Percentiles rank a stretch among this genome's conserved stretches.
These are phyloP conservation scores for Adelosebastes latens DNA, from an alignment of 2,797 vertebrate genomes.

Conservation along the genomic window DNA sequence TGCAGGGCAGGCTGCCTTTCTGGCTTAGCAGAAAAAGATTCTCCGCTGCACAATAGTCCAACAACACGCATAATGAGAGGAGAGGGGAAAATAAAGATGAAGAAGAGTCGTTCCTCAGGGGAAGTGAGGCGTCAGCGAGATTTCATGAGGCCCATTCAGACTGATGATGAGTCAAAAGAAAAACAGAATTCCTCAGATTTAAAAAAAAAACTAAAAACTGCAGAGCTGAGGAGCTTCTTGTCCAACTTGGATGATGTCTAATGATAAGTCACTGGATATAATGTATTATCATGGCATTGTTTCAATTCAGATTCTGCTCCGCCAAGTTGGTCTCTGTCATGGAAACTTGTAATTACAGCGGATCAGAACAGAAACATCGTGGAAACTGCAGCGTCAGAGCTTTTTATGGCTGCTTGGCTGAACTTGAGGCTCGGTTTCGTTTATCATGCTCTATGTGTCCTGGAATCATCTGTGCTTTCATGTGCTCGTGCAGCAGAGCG, in stretches of 20 bases:
- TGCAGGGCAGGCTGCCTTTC: background rate
- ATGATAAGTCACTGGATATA: constrained; percentile 3
- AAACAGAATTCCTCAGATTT: constrained; percentile 16
- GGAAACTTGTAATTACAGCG: constrained; percentile 44
- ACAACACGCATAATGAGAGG: background rate
- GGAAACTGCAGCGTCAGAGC: constrained; percentile 40
- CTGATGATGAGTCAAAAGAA: constrained; percentile 22
- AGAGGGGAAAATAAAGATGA: constrained; percentile 35
- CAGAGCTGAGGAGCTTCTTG: background rate
- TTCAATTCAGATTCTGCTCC: background rate
- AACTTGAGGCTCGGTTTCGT: constrained; percentile 7
- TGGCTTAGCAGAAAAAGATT: background rate
- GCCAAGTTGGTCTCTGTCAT: constrained; percentile 28
- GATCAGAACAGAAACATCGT: constrained; percentile 17
- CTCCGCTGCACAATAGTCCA: constrained; percentile 6
- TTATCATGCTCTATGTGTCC: constrained; percentile 3
- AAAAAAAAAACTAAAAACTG: background rate
- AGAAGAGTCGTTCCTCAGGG: constrained; percentile 29
- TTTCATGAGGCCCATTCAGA: constrained; percentile 11
- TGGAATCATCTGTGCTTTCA: constrained; percentile 17
- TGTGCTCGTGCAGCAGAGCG: constrained; percentile 22
- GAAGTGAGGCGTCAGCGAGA: constrained; percentile 28
- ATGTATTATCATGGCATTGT: background rate
- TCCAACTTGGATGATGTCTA: constrained; percentile 10
- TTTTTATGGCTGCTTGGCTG: constrained; percentile 31